Base-by-base conservation (phyloP, 1,140 invertebrate genomes). In the Callitettix versicolor region DNA sequence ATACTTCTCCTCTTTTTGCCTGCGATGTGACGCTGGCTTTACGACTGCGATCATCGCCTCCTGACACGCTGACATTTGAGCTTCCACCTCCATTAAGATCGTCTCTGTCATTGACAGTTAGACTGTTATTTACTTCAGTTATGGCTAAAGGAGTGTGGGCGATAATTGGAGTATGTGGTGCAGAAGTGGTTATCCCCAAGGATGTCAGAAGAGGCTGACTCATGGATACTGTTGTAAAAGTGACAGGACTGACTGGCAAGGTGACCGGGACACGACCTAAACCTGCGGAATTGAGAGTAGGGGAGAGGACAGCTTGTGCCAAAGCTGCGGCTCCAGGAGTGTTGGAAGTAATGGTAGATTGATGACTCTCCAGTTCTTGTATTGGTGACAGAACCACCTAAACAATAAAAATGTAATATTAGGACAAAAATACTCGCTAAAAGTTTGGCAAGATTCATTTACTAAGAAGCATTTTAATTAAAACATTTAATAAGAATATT, bases 381-480 rank as follows among this genome's bases (percentile, higher is more conserved):
- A 89, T 90, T 1, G 86, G 85, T 2, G 85, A 87, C 18, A 89
- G 68, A 1, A 88, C 79, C 15, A 88, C 85, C 63, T 86, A 82
- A 22, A 61, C 42, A 20, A 38, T 9, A 6, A 17, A 3, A n/a
- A 14, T n/a, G 22, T 30, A 5, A 41, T n/a, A n/a, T n/a, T n/a
- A n/a, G n/a, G n/a, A n/a, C n/a, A n/a, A n/a, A n/a, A n/a, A n/a
- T n/a, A n/a, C n/a, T n/a, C n/a, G n/a, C n/a, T n/a, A n/a, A n/a
- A n/a, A n/a, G n/a, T n/a, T n/a, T n/a, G n/a, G n/a, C n/a, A n/a
- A n/a, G n/a, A n/a, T n/a, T n/a, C n/a, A n/a, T n/a, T n/a, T n/a
- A n/a, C n/a, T n/a, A n/a, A n/a, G n/a, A n/a, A n/a, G n/a, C n/a
- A n/a, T n/a, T n/a, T n/a, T n/a, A n/a, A n/a, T n/a, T n/a, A n/a